Conservation (phyloP, 64 coral and sea anemone genomes). For the Astreopora myriophthalma region DNA sequence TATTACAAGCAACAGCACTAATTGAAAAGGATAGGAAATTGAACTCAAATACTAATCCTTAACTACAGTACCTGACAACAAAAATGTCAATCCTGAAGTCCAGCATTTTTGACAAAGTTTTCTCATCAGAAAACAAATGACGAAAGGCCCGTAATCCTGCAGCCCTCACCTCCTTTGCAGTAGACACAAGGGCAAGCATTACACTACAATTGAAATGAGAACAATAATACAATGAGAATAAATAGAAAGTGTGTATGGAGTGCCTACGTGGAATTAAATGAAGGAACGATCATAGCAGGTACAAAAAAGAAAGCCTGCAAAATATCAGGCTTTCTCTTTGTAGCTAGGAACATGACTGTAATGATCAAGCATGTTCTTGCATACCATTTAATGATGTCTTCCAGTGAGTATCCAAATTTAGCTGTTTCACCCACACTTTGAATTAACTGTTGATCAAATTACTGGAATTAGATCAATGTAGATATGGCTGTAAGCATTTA, state of each 20-base stretch:
- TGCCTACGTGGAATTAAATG: no score
- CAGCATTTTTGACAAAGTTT: constrained; percentile 83
- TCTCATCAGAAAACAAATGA: constrained; percentile 93
- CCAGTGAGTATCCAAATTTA: constrained; percentile 87
- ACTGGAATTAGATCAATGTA: background rate
- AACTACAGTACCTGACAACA: constrained; percentile 82
- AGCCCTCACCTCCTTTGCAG: constrained; percentile 90
- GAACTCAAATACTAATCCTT: no score
- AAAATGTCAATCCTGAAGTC: constrained; percentile 95
- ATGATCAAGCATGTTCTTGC: background rate
- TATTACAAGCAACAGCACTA: no score
- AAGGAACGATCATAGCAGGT: background rate
- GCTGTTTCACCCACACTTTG: constrained; percentile 84
- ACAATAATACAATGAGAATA: background rate
- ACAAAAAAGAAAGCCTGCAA: background rate
- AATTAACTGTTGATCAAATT: constrained; percentile 71
- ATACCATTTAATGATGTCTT: constrained; percentile 96
- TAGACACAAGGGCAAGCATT: constrained; percentile 69
- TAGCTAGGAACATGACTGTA: background rate
- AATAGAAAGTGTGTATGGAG: no score
- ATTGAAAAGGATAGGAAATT: background rate
- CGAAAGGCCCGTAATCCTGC: constrained; percentile 86
- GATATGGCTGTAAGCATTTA: no score
- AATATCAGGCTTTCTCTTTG: background rate
- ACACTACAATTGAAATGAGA: constrained; percentile 36